phyloP scores from a whole-genome alignment of 1,140 invertebrate genomes.

The Palaemon carinicauda region DNA sequence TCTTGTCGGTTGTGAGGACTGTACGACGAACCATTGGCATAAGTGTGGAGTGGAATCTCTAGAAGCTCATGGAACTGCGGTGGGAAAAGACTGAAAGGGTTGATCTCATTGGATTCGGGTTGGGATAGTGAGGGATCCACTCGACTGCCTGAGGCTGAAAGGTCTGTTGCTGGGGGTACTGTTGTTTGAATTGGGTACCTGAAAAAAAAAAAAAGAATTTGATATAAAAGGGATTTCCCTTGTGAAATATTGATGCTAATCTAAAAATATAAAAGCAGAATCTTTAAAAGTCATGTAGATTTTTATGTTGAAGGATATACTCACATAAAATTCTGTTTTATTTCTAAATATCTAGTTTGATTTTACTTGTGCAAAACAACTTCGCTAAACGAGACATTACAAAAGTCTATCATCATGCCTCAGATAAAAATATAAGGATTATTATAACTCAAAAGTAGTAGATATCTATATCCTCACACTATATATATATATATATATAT shows the following conservation, averaged over 20 bases:
- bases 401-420: too few species aligned
- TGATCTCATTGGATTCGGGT: neutral
- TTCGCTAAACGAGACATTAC: too few species aligned
- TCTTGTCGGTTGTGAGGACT: neutral
- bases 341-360: too few species aligned
- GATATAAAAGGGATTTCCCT: neutral
- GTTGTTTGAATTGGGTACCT: constrained; percentile 37
- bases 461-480: neutral
- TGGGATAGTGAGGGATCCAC: neutral
- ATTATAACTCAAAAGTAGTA: too few species aligned
- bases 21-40: neutral
- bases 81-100: constrained; percentile 10
- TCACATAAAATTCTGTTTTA: too few species aligned
- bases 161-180: neutral
- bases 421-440: too few species aligned
- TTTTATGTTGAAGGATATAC: too few species aligned
- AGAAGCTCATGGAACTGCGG: constrained; percentile 25
- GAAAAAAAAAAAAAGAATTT: neutral
- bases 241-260: too few species aligned
- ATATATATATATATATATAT: neutral
- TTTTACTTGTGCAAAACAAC: too few species aligned
- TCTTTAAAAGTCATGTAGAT: too few species aligned
- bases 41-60: constrained; percentile 24
- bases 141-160: neutral
- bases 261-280: too few species aligned